Base-by-base conservation (phyloP, 2,113 vertebrate genomes). In the Pheucticus melanocephalus region DNA sequence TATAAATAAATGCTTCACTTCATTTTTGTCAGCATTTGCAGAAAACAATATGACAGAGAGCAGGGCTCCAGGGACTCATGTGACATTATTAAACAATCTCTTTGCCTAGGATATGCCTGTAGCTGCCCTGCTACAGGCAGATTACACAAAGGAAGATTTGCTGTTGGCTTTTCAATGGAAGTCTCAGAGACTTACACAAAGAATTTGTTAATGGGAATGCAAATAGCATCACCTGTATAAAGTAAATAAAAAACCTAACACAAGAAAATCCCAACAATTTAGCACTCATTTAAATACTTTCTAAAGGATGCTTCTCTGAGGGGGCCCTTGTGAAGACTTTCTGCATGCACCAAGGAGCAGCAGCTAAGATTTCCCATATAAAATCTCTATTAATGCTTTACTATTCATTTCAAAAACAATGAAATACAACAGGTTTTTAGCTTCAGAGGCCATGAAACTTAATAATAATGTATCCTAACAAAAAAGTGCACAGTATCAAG, bases 1-100 rank as follows among this genome's bases (percentile, higher is more conserved):
- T 95, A 96, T 93, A 97, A 98, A 98, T 82, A 94, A 97, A 97
- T 96, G 96, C 86, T 88, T 87, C 97, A 89, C 96, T 97, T 98
- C 92, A 98, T 98, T 98, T 98, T 96, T 97, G 97, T 98, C 96
- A 98, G 96, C 95, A 97, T 97, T 93, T 92, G 68, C 82, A 95
- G 92, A 97, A 98, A 98, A 98, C 97, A 98, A 98, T 97, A 94
- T 91, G 95, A 97, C 93, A 96, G 86, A 92, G 95, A 96, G 89
- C 86, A 95, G 61, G 92, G 56, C 98, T 97, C 98, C 51, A 39
- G 97, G 96, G 98, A 98, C 92, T 96, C 80, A 81, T 93, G 15
- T 98, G 97, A 98, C 97, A 95, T 97, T 97, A 97, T 2, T 86
- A 93, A 97, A 93, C 92, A 97, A 88, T 80, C 93, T 97, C 73